These are phyloP conservation scores for Pollenia angustigena DNA, from an alignment of 2,888 invertebrate species.

Conservation along the genomic window DNA sequence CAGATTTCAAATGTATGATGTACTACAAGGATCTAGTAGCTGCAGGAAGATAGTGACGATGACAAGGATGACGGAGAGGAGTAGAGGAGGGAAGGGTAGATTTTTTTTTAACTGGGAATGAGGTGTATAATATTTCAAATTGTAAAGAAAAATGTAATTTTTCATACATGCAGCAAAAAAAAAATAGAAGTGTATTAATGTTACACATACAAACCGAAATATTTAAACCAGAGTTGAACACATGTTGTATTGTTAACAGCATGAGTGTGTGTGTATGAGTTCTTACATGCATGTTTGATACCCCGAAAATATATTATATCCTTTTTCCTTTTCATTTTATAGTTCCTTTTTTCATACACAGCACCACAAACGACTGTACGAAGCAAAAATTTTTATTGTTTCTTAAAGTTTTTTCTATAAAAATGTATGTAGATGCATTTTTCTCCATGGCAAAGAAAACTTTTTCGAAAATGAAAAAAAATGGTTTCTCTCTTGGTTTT, in stretches of 20 bases:
- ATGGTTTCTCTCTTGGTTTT: background rate
- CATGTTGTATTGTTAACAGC: constrained; percentile 12
- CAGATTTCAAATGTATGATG: constrained; percentile 31
- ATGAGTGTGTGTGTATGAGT: background rate
- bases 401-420: constrained; percentile 11
- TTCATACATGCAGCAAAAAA: constrained; percentile 37
- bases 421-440: background rate
- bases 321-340: constrained; percentile 58
- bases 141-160: constrained; percentile 58
- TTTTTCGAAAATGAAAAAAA: constrained; percentile 3
- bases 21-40: background rate
- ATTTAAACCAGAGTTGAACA: constrained; percentile 35
- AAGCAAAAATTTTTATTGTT: constrained; percentile 47
- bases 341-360: background rate
- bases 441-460: background rate
- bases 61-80: background rate
- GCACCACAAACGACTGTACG: constrained; percentile 5
- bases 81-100: background rate
- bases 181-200: background rate
- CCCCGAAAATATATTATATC: constrained; percentile 52
- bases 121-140: constrained; percentile 61
- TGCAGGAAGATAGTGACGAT: background rate
- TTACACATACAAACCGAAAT: constrained; percentile 1
- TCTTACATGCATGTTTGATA: background rate
- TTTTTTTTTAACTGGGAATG: constrained; percentile 1